Conservation (phyloP, 1,140 invertebrate species). For the Drosophila gunungcola region DNA sequence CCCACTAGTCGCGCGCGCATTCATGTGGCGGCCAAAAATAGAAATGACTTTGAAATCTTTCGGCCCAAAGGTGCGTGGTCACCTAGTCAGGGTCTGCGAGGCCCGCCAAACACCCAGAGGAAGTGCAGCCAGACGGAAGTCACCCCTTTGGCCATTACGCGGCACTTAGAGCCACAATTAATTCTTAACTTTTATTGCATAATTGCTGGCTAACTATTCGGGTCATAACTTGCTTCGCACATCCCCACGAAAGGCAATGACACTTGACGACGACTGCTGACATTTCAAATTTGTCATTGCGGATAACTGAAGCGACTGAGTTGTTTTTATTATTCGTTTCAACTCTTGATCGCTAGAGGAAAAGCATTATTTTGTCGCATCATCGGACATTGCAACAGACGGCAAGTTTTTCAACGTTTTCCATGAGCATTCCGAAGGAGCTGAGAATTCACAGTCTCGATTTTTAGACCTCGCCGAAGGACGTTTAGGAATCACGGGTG, state of each 20-base stretch:
- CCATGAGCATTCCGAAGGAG: not conserved
- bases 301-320: constrained; percentile 51
- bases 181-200: constrained; percentile 64
- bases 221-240: constrained; percentile 73
- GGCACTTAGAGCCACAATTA: constrained; percentile 48
- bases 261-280: constrained; percentile 70
- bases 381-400: constrained; percentile 41
- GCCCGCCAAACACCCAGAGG: constrained; percentile 4
- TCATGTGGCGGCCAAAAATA: constrained; percentile 32
- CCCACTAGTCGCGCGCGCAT: constrained; percentile 12
- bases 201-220: constrained; percentile 61
- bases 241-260: constrained; percentile 66
- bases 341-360: constrained; percentile 26
- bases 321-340: constrained; percentile 27
- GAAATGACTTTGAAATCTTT: constrained; percentile 49
- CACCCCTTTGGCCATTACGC: constrained; percentile 25
- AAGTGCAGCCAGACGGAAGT: constrained; percentile 31
- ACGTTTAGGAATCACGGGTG: constrained; percentile 5
- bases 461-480: constrained; percentile 33
- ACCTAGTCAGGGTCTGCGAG: constrained; percentile 16
- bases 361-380: constrained; percentile 53
- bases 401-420: constrained; percentile 26
- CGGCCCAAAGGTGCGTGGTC: constrained; percentile 39
- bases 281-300: constrained; percentile 77
- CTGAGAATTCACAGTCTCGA: constrained; percentile 1